These are phyloP conservation scores for Gopherus evgoodei DNA, from an alignment of 2,113 vertebrate genomes.

Conservation along the genomic window DNA sequence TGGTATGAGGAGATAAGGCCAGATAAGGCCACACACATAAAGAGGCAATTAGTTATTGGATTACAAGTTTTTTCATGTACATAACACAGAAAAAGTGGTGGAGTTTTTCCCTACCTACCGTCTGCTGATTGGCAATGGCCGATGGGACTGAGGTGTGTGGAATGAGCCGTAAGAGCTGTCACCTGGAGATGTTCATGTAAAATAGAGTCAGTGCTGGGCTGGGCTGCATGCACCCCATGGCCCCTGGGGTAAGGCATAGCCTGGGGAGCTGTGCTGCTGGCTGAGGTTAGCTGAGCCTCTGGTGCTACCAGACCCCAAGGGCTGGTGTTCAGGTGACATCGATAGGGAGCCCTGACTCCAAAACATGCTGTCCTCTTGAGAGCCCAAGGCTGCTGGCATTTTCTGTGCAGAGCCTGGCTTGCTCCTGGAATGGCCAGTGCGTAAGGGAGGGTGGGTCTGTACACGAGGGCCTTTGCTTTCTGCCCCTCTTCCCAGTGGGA, in stretches of 20 bases:
- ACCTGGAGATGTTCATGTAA: background rate
- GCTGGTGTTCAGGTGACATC: background rate
- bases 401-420: background rate
- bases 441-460: background rate
- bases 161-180: background rate
- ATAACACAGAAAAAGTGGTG: rapidly evolving
- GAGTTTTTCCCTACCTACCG: rapidly evolving
- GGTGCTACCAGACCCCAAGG: background rate
- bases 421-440: background rate
- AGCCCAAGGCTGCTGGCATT: background rate
- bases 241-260: background rate
- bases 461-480: background rate
- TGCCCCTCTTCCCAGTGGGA: background rate
- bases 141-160: rapidly evolving
- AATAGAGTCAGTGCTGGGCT: background rate
- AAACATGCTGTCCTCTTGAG: too few relatives aligned
- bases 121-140: background rate
- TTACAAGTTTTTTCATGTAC: rapidly evolving
- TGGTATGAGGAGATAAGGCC: background rate
- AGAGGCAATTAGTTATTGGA: background rate
- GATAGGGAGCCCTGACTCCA: background rate
- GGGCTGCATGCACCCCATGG: too few relatives aligned
- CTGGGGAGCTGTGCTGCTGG: background rate
- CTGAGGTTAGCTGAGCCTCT: background rate
- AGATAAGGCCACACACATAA: rapidly evolving